A percentile compares a stretch with the other conserved stretches of the same genome.
Conservation (phyloP, 2,888 invertebrate species). For the Apeira syringaria region DNA sequence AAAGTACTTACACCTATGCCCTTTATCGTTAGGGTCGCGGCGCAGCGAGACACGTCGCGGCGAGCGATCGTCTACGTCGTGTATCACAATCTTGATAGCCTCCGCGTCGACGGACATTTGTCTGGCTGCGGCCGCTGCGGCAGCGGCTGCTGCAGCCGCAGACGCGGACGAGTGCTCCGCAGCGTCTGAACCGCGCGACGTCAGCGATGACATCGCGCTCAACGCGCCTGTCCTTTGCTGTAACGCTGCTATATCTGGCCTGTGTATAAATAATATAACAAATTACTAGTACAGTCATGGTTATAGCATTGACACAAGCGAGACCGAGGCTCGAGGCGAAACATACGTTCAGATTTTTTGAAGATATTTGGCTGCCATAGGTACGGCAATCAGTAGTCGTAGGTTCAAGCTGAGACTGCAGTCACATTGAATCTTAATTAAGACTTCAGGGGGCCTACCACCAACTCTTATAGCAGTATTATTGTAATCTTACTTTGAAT, state of each 20-base stretch:
- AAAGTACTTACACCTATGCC: slow-evolving; percentile 91
- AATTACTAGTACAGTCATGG: too few relatives aligned
- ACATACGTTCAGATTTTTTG: too few relatives aligned
- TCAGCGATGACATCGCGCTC: slow-evolving; percentile 68
- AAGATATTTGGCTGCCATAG: too few relatives aligned
- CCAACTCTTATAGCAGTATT: too few relatives aligned
- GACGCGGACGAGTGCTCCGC: slow-evolving; percentile 56
- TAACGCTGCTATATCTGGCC: slow-evolving; percentile 89
- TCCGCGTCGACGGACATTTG: slow-evolving; percentile 96
- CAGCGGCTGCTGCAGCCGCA: slow-evolving; percentile 71
- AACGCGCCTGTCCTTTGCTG: slow-evolving; percentile 84
- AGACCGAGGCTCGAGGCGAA: too few relatives aligned
- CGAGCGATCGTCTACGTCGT: slow-evolving; percentile 93
- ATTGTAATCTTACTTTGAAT: too few relatives aligned
- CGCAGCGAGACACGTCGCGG: slow-evolving; percentile 90
- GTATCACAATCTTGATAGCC: slow-evolving; percentile 96
- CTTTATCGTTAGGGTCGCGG: slow-evolving; percentile 92
- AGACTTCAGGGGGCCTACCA: too few relatives aligned
- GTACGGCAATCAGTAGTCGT: too few relatives aligned
- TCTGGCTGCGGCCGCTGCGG: slow-evolving; percentile 86
- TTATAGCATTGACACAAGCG: too few relatives aligned
- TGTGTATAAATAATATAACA: slow-evolving; percentile 59
- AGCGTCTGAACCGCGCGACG: slow-evolving; percentile 61
- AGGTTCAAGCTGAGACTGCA: too few relatives aligned
- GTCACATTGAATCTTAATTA: too few relatives aligned